Evolutionary conservation across 2,888 invertebrate genomes (phyloP).

Genomic region (Meliscaeva auricollis): DNA sequence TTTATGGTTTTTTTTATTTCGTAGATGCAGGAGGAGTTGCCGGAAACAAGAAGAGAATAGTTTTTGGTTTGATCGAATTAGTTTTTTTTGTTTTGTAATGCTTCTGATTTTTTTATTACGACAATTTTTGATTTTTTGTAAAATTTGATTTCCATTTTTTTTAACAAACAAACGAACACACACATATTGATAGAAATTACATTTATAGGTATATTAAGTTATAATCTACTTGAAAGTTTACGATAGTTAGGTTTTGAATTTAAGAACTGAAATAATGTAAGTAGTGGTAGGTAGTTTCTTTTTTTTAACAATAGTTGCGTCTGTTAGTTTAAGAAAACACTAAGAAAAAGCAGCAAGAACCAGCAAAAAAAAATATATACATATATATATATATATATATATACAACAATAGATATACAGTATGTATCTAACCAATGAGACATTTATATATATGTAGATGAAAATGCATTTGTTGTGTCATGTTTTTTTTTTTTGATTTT

Average conservation of each 20-base stretch:
- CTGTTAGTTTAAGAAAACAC: slow-evolving; percentile 30
- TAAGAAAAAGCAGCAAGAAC: slow-evolving; percentile 44
- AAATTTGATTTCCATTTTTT: slow-evolving; percentile 65
- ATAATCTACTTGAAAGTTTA: slow-evolving; percentile 43
- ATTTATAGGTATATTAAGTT: too few relatives aligned
- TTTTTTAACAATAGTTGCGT: background rate
- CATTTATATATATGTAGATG: slow-evolving; percentile 1
- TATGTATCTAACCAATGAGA: background rate
- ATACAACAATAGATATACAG: too few relatives aligned
- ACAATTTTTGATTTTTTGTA: slow-evolving; percentile 48
- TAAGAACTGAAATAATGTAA: slow-evolving; percentile 11
- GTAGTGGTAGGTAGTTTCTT: background rate
- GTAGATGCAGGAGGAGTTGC: slow-evolving; percentile 68
- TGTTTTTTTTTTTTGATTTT: background rate
- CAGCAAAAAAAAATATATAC: slow-evolving; percentile 7
- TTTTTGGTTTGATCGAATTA: slow-evolving; percentile 75
- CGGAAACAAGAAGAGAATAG: slow-evolving; percentile 77
- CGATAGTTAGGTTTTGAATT: slow-evolving; percentile 10
- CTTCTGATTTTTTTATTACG: slow-evolving; percentile 46
- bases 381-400: too few relatives aligned
- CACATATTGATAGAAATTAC: slow-evolving; percentile 67
- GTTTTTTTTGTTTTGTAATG: slow-evolving; percentile 48
- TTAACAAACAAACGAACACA: slow-evolving; percentile 77
- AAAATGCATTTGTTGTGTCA: slow-evolving; percentile 14
- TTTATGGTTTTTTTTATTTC: slow-evolving; percentile 47